A percentile compares a stretch with the other conserved stretches of the same genome.
phyloP scores from a whole-genome alignment of 2,888 invertebrate genomes.

The Melieria picta region DNA sequence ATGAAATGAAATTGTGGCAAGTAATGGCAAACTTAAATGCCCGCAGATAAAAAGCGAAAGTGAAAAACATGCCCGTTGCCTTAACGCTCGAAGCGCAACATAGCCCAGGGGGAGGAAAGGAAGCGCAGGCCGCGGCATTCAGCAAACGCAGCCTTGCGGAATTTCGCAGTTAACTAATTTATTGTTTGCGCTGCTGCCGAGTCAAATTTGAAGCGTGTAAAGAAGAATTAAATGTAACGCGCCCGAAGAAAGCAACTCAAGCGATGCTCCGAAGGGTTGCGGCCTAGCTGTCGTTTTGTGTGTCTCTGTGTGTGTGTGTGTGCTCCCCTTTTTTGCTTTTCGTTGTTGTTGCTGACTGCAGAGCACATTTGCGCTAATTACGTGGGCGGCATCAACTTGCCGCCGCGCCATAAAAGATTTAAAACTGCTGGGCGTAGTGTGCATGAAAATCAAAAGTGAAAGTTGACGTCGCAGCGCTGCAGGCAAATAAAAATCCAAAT shows the following conservation, averaged over 20 bases:
- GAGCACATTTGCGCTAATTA: slow-evolving; percentile 30
- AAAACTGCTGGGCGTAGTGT: slow-evolving; percentile 9
- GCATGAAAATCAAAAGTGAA: slow-evolving; percentile 33
- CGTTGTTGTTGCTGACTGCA: slow-evolving; percentile 1
- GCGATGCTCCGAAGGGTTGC: slow-evolving; percentile 1
- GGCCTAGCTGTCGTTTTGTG: neutral
- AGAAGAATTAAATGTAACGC: slow-evolving; percentile 16
- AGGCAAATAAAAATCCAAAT: slow-evolving; percentile 30
- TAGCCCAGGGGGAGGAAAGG: slow-evolving; percentile 8
- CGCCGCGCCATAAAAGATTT: slow-evolving; percentile 29
- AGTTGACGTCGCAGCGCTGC: slow-evolving; percentile 25
- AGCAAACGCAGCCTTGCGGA: neutral
- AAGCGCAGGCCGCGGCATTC: neutral
- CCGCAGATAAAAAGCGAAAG: slow-evolving; percentile 21
- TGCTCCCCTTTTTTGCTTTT: neutral
- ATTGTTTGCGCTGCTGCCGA: slow-evolving; percentile 6
- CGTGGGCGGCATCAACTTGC: slow-evolving; percentile 30
- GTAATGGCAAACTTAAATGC: slow-evolving; percentile 21
- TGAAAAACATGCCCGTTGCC: no score
- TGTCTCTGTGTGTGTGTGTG: neutral
- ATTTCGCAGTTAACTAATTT: slow-evolving; percentile 13
- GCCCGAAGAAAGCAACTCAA: neutral
- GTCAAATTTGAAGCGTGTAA: slow-evolving; percentile 16
- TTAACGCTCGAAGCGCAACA: slow-evolving; percentile 11
- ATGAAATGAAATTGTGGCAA: slow-evolving; percentile 25